Evolutionary conservation across 64 coral and sea anemone genomes (phyloP).

Genomic region (Stichodactyla helianthus): DNA sequence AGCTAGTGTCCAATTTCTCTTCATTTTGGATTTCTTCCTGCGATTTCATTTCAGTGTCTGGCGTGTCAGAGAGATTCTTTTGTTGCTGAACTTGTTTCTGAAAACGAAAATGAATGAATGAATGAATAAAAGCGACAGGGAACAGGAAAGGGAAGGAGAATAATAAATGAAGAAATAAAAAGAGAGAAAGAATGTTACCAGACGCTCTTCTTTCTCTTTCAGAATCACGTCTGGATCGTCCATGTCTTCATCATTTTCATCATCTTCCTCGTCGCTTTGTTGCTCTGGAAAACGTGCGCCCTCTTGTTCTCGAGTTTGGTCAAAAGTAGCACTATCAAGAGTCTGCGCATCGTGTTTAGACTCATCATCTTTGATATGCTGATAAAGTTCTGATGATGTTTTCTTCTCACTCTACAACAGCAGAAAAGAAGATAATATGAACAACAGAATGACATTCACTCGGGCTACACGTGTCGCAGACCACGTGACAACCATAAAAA

Average conservation of each 20-base stretch:
- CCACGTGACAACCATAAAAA: too few relatives aligned
- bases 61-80: not conserved
- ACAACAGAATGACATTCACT: not conserved
- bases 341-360: conserved; percentile 72
- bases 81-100: conserved; percentile 8
- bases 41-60: conserved; percentile 26
- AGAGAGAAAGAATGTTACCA: conserved; percentile 20
- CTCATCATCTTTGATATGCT: conserved; percentile 60
- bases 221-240: conserved; percentile 40
- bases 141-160: not conserved
- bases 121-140: not conserved
- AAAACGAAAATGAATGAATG: not conserved
- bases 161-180: not conserved
- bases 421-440: not conserved
- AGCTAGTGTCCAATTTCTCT: conserved; percentile 3
- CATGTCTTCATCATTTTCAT: conserved; percentile 47
- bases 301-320: conserved; percentile 80
- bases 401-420: conserved; percentile 33
- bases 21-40: not conserved
- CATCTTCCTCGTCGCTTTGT: conserved; percentile 46
- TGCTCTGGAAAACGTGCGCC: conserved; percentile 48
- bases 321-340: conserved; percentile 94
- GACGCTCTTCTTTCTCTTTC: conserved; percentile 49
- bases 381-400: conserved; percentile 70
- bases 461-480: not conserved